phyloP scores from a whole-genome alignment of 2,888 invertebrate species.

The Gnatocerus cornutus region DNA sequence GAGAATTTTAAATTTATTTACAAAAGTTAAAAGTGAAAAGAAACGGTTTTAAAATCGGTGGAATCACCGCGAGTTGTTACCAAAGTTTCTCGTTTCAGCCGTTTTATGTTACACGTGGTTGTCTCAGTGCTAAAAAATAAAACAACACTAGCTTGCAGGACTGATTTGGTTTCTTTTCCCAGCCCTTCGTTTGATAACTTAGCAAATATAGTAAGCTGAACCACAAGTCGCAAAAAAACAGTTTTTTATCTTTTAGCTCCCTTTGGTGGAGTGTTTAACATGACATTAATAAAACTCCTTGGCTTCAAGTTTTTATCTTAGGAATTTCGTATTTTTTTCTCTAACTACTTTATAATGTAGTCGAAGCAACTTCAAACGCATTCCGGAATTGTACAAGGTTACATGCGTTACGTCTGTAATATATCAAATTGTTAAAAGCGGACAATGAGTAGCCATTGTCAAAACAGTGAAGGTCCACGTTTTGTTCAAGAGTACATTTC shows the following conservation, averaged over 20 bases:
- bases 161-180: conserved; percentile 1
- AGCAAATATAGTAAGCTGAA: no score
- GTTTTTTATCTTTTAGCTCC: neutral
- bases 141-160: conserved; percentile 6
- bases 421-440: conserved; percentile 38
- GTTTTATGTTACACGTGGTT: conserved; percentile 33
- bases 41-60: no score
- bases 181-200: neutral
- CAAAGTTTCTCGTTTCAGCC: conserved; percentile 27
- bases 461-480: conserved; percentile 35
- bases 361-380: neutral
- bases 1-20: no score
- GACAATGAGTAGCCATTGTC: conserved; percentile 41
- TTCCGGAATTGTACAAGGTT: conserved; percentile 30
- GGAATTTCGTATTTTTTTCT: neutral
- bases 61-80: conserved; percentile 9
- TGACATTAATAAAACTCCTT: no score
- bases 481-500: conserved; percentile 30
- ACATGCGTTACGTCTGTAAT: conserved; percentile 29
- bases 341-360: no score
- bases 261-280: no score
- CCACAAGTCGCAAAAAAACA: no score
- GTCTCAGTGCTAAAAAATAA: conserved; percentile 5
- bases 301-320: no score
- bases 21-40: no score